These are phyloP conservation scores for Catalaphyllia jardinei DNA, from an alignment of 64 coral and sea anemone genomes.

Conservation along the genomic window DNA sequence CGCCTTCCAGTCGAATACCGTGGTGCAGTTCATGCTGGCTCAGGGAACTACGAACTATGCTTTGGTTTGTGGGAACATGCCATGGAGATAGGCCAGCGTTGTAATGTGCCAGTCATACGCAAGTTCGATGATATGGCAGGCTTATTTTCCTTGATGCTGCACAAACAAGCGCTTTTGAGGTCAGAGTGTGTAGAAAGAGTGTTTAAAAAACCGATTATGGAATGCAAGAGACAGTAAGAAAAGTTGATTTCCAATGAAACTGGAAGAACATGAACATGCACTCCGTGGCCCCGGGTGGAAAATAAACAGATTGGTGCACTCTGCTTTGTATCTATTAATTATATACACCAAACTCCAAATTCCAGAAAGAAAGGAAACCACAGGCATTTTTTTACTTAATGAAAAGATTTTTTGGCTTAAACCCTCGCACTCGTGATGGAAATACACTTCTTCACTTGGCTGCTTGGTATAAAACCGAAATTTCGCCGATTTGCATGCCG, in stretches of 20 bases:
- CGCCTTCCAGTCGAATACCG: slow-evolving; percentile 76
- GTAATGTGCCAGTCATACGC: slow-evolving; percentile 54
- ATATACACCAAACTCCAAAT: slow-evolving; percentile 60
- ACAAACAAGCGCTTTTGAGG: slow-evolving; percentile 55
- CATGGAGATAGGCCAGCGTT: slow-evolving; percentile 80
- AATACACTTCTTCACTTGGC: slow-evolving; percentile 68
- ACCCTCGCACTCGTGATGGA: slow-evolving; percentile 57
- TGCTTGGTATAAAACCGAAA: slow-evolving; percentile 55
- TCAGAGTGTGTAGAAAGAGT: neutral
- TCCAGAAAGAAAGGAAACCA: slow-evolving; percentile 42
- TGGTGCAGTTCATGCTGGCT: slow-evolving; percentile 83
- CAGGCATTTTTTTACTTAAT: slow-evolving; percentile 27
- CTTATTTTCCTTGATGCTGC: slow-evolving; percentile 88
- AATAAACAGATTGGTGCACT: slow-evolving; percentile 11
- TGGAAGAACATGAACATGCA: too few species aligned
- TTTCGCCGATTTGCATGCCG: neutral
- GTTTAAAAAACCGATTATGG: slow-evolving; percentile 39
- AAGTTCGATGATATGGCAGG: slow-evolving; percentile 82
- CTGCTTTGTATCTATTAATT: slow-evolving; percentile 63
- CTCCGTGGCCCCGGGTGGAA: too few species aligned
- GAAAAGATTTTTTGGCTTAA: slow-evolving; percentile 54
- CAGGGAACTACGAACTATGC: slow-evolving; percentile 81
- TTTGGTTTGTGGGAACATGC: slow-evolving; percentile 86
- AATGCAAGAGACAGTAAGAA: slow-evolving; percentile 55
- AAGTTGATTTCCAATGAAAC: slow-evolving; percentile 13